Evolutionary conservation across 2,113 vertebrate genomes (phyloP).

Genomic region (Lathamus discolor): DNA sequence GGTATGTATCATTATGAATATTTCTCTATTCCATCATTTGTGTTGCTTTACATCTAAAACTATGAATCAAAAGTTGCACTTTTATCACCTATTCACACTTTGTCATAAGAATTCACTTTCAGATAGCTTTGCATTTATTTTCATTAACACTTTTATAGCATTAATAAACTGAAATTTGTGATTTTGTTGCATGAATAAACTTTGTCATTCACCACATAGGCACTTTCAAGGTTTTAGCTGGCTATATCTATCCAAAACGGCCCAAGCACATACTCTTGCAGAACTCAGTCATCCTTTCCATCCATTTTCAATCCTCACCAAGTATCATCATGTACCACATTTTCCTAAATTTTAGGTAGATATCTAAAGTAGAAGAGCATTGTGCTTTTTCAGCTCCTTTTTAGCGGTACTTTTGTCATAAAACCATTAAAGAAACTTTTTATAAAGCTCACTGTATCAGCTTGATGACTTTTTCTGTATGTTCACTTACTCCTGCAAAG

Average conservation of each 20-base stretch:
- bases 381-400: background rate
- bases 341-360: background rate
- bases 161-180: background rate
- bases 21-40: background rate
- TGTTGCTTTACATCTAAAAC: background rate
- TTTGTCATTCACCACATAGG: background rate
- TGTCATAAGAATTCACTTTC: background rate
- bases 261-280: background rate
- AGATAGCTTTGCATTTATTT: background rate
- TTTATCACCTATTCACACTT: background rate
- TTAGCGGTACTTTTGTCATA: background rate
- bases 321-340: fast-evolving
- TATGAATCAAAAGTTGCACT: background rate
- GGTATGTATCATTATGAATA: background rate
- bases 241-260: background rate
- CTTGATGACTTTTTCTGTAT: background rate
- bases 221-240: background rate
- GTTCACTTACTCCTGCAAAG: background rate
- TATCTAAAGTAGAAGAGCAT: background rate
- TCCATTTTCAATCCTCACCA: background rate
- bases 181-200: background rate
- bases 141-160: background rate
- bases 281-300: background rate
- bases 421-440: background rate
- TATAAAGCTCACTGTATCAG: background rate